These are phyloP conservation scores for Heliconius hermathena DNA, from an alignment of 1,140 invertebrate species.

Conservation along the genomic window DNA sequence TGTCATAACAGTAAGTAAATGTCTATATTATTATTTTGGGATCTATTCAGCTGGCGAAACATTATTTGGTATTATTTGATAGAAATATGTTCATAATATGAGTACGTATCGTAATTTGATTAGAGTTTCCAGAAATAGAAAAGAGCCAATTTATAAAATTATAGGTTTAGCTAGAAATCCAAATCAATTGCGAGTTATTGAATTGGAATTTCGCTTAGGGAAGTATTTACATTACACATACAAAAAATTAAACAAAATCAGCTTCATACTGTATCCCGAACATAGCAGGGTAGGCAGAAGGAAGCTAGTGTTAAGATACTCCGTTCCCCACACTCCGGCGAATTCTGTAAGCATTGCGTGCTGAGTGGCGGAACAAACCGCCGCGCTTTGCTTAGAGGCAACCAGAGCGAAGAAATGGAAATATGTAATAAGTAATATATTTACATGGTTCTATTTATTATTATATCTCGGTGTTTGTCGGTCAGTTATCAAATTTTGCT, in stretches of 20 bases:
- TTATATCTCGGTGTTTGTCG: neutral
- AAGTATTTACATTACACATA: too few relatives aligned
- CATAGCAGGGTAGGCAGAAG: too few relatives aligned
- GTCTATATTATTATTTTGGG: neutral
- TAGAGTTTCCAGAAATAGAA: neutral
- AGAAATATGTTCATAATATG: neutral
- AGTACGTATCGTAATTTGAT: neutral
- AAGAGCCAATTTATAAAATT: neutral
- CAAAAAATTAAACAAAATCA: too few relatives aligned
- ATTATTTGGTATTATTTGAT: neutral
- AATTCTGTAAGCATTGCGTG: too few relatives aligned
- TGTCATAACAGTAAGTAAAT: slow-evolving; percentile 3
- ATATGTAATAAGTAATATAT: too few relatives aligned
- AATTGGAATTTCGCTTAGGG: neutral
- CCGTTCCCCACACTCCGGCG: too few relatives aligned
- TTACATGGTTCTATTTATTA: neutral
- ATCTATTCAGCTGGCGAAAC: neutral
- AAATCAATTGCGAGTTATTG: neutral
- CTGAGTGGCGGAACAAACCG: too few relatives aligned
- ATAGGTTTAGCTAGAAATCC: neutral
- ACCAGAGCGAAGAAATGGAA: too few relatives aligned
- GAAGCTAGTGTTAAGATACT: too few relatives aligned
- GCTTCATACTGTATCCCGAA: too few relatives aligned
- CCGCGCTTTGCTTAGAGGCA: too few relatives aligned
- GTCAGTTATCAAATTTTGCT: neutral